Evolutionary conservation across 1,140 invertebrate species (phyloP), one percentile per base, ranked within the genome.

Genomic region (Belonocnema kinseyi): DNA sequence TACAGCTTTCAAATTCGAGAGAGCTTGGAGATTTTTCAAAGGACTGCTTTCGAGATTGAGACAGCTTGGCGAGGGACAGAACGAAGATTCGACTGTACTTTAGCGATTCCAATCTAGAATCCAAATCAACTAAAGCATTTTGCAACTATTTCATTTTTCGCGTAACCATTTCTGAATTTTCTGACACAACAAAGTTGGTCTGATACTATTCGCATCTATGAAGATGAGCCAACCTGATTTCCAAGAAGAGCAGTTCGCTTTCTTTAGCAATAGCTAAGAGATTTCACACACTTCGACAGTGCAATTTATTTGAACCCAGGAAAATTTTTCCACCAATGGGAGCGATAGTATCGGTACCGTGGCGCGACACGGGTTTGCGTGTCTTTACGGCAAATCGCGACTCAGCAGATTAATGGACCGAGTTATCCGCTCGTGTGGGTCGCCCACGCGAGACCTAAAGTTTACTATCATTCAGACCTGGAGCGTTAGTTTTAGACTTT

Each of bases 281-380:
- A 26, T 66, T 66, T 66, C 33, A 16, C 61, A 33, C 53, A 54
- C 17, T 54, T 54, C 53, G 61, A 33, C 58, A 33, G 21, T 66
- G 61, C 61, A 66, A 66, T 66, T 66, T 66, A 66, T 66, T 66
- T 13, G 12, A 40, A 33, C 58, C 26, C 16, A 16, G 26, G 26
- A 33, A 40, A 66, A 40, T 40, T 66, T 66, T 66, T 16, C 26
- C 26, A 66, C 61, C 26, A 14, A 66, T 66, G n/a, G 26, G 26
- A 66, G 33, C 21, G 61, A 66, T 66, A 40, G 40, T 66, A 66
- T 66, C 61, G 61, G 26, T 56, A 66, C 61, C 40, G 61, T 66
- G 26, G 61, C 61, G 61, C 61, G 61, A 66, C 61, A 66, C 61
- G 61, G 61, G 61, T 66, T 66, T 66, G 61, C 26, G 61, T 40